A percentile compares a stretch with the other conserved stretches of the same genome.
Conservation (phyloP, 2,888 invertebrate species). For the Sepiola atlantica region DNA sequence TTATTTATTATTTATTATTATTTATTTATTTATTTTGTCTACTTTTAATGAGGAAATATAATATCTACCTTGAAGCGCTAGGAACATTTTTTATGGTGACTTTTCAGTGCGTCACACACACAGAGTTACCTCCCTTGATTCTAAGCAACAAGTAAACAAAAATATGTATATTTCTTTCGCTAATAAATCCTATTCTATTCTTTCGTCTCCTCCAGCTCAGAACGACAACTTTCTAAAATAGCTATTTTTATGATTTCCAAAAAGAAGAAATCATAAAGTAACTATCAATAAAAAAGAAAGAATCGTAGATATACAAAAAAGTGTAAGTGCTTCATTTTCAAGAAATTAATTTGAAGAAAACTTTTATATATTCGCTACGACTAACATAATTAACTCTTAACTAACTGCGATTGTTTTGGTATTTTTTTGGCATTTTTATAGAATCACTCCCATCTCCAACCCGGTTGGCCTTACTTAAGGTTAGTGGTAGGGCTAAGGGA, state of each 20-base stretch:
- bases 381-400: neutral
- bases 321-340: neutral
- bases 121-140: neutral
- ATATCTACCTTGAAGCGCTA: too few relatives aligned
- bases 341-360: neutral
- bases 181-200: neutral
- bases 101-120: too few relatives aligned
- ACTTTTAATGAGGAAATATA: too few relatives aligned
- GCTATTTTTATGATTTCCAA: neutral
- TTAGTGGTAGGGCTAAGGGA: too few relatives aligned
- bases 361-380: too few relatives aligned
- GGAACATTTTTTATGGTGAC: too few relatives aligned
- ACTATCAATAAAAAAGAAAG: neutral
- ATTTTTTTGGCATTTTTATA: neutral
- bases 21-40: too few relatives aligned
- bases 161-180: neutral
- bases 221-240: neutral
- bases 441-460: too few relatives aligned
- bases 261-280: neutral
- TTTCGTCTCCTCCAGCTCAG: neutral
- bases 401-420: neutral
- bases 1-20: too few relatives aligned
- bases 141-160: slow-evolving; percentile 9
- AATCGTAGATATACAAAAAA: neutral
- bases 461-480: too few relatives aligned